Evolutionary conservation across 2,113 vertebrate genomes (phyloP).

Genomic region (Pseudopodoces humilis): DNA sequence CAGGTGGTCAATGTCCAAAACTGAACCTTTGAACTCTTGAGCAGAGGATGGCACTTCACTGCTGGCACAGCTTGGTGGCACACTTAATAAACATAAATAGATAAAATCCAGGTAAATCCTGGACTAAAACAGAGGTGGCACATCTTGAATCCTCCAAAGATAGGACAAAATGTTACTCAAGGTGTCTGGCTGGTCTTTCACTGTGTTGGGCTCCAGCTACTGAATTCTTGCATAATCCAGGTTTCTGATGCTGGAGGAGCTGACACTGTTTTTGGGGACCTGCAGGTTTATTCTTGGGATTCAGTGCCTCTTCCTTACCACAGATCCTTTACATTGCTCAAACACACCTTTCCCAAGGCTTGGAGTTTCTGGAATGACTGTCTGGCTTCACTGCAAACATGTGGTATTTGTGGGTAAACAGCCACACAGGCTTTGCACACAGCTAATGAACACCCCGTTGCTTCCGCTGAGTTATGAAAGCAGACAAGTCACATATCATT

Average conservation of each 20-base stretch:
- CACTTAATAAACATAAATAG: no score
- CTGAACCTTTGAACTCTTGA: not conserved
- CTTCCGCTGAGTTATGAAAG: not conserved
- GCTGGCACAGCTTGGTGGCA: not conserved
- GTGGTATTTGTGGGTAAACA: slow-evolving; percentile 15
- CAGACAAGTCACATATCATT: slow-evolving; percentile 22
- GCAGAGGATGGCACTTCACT: not conserved
- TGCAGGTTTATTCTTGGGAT: not conserved
- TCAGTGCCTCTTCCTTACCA: not conserved
- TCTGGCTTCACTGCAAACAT: not conserved
- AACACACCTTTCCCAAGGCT: not conserved
- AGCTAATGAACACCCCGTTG: not conserved
- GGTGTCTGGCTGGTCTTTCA: not conserved
- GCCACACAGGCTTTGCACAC: not conserved
- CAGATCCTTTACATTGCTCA: not conserved
- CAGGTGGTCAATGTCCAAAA: not conserved
- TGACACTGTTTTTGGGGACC: not conserved
- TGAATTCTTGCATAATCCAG: not conserved
- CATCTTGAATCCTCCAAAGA: not conserved
- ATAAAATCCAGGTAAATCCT: not conserved
- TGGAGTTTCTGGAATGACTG: not conserved
- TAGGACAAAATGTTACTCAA: not conserved
- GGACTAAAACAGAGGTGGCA: not conserved
- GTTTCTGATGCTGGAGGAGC: not conserved
- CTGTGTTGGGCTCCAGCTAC: not conserved